These are phyloP conservation scores for Brachionus asplanchnoidis DNA, from an alignment of 1,140 invertebrate genomes.

Conservation along the genomic window DNA sequence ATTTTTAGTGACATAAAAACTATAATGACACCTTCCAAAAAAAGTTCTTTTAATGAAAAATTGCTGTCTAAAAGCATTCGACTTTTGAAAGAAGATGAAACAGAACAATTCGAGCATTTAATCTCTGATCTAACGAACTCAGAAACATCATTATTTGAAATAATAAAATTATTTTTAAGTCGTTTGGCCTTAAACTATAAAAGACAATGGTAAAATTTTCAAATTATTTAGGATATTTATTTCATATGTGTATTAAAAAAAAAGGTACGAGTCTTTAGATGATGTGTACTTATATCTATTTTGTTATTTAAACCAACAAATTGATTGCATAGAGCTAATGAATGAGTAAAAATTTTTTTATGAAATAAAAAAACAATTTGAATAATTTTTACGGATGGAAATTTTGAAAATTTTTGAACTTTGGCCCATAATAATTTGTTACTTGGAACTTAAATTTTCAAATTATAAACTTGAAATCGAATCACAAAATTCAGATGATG, in stretches of 20 bases:
- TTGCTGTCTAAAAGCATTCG: not conserved
- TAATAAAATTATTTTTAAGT: not conserved
- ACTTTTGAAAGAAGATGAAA: not conserved
- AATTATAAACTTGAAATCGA: conserved; percentile 16
- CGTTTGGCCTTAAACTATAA: not conserved
- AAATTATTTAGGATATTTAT: not conserved
- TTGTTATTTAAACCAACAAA: not conserved
- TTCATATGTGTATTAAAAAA: not conserved
- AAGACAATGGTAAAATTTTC: not conserved
- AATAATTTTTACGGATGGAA: not conserved
- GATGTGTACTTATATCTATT: not conserved
- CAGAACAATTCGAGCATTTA: not conserved
- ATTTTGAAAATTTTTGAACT: not conserved
- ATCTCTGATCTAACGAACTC: not conserved
- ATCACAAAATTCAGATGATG: not conserved
- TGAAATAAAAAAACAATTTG: not conserved
- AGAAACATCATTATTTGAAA: not conserved
- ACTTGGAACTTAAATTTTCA: conserved; percentile 4
- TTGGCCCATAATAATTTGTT: not conserved
- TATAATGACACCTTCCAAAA: conserved; percentile 12
- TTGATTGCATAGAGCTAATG: not conserved
- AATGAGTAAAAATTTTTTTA: not conserved
- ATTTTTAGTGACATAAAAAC: conserved; percentile 2
- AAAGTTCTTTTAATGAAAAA: not conserved
- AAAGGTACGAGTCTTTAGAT: conserved; percentile 16